phyloP scores from a whole-genome alignment of 2,797 vertebrate genomes.

The Propithecus perrieri region DNA sequence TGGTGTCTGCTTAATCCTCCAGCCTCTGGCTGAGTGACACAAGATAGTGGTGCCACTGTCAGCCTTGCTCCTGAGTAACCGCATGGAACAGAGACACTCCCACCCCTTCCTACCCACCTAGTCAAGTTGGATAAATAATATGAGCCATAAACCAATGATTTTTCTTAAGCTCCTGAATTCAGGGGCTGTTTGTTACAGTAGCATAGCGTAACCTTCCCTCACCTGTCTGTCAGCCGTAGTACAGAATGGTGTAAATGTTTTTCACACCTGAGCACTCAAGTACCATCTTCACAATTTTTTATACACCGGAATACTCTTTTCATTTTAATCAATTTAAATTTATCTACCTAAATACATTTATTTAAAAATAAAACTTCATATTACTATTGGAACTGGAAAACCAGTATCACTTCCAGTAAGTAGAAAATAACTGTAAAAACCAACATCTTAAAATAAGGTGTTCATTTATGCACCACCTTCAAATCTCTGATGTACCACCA shows the following conservation, averaged over 20 bases:
- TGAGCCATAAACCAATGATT: neutral
- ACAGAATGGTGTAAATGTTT: neutral
- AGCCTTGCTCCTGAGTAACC: neutral
- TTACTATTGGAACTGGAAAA: neutral
- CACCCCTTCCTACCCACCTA: neutral
- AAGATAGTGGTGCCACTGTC: neutral
- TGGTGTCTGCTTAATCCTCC: slow-evolving; percentile 32
- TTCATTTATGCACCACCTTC: neutral
- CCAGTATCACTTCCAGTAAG: neutral
- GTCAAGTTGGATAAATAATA: neutral
- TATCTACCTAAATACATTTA: neutral
- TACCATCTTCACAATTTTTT: neutral
- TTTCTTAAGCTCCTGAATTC: neutral
- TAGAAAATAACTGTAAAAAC: neutral
- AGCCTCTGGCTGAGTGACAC: neutral
- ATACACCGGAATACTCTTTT: neutral
- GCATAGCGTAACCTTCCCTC: neutral
- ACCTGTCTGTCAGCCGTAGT: neutral
- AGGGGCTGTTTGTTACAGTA: neutral
- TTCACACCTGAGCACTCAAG: neutral
- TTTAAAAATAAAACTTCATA: slow-evolving; percentile 2
- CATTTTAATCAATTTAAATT: neutral
- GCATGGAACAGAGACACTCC: neutral
- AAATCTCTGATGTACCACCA: neutral
- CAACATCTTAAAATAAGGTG: neutral